Evolutionary conservation across 2,888 invertebrate species (phyloP), one percentile per base, ranked within the genome.

Genomic region (Oligia strigilis): DNA sequence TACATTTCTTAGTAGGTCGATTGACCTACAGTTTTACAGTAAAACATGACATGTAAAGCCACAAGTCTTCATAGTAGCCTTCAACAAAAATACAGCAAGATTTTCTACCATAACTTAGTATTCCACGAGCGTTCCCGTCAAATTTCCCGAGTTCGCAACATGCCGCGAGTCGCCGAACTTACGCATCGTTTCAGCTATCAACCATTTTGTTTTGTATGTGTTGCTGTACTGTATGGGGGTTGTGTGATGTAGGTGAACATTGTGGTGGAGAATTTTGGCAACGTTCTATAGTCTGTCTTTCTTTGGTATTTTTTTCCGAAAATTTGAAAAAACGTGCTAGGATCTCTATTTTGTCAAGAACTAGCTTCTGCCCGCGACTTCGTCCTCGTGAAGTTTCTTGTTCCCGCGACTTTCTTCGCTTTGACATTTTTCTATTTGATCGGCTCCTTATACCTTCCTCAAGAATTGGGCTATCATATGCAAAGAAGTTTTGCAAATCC

Each of bases 71-170:
- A 84, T 40, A 78, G 72, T 43, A 60, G 13, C 13, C n/a, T 66
- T 60, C 19, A 55, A 49, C 49, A 75, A 82, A 82, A 82, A 86
- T 5, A 14, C 36, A 77, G 66, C 40, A 6, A 75, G 72, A 77
- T 81, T 79, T 77, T 64, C 36, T 13, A 58, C 43, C 17, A 71
- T 75, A 72, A 85, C 55, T 89, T 89, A 89, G 65, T 88, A 88
- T 89, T 88, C 88, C 14, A 62, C 66, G 23, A 14, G 72, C 77
- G 72, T 73, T 36, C 40, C 70, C 70, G 84, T 88, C 86, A 89
- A 88, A 89, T 89, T 85, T 79, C 69, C 77, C 66, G 85, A 87
- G 83, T 87, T 87, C 52, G 23, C 49, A 58, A 80, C 87, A 73
- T 65, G 76, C 69, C 11, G 17, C 71, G 71, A 74, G 69, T 78